Base-by-base conservation (phyloP, 2,888 invertebrate species). In the Orthosia gracilis region DNA sequence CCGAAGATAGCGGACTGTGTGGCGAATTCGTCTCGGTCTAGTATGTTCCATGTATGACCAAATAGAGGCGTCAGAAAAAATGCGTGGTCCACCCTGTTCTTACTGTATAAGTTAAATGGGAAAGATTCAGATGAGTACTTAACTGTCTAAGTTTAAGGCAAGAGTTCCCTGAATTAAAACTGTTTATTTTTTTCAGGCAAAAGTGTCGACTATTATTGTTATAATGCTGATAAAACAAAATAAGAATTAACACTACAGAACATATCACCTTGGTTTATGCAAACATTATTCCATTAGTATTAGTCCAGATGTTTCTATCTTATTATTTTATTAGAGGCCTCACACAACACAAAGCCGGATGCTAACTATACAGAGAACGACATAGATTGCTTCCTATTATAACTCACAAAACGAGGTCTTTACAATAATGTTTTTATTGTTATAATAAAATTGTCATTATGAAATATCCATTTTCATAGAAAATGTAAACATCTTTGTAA, bases 261-360 rank as follows among this genome's bases (percentile, higher is more conserved):
- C 0, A 26, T 1, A 13, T 31, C 26, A 54, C 63, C 52, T 31
- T 52, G 18, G 4, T 21, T 3, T 18, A 45, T 18, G 12, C 3
- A 50, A 59, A 72, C n/a, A 58, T 26, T 40, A 49, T 21, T 50
- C 13, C 63, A n/a, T 57, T 72, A 15, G 40, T 55, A 55, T 76
- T 49, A 54, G 47, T 7, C 11, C 73, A 73, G 76, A 2, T 73
- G 64, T 75, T 63, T 23, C 26, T 15, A 40, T 23, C 4, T 23
- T 13, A 54, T 21, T 2, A 55, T 54, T 72, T 47, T 47, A 31
- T n/a, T 62, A 62, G 18, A 2, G 18, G 31, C 62, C 75, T 12
- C 45, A 11, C 17, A 5, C 7, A 21, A 52, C 15, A 52, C 18
- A 47, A 17, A 21, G 15, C 5, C 18, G 62, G 45, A 61, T 59